Conservation (phyloP, 2,797 vertebrate genomes). For the Aselliscus stoliczkanus region DNA sequence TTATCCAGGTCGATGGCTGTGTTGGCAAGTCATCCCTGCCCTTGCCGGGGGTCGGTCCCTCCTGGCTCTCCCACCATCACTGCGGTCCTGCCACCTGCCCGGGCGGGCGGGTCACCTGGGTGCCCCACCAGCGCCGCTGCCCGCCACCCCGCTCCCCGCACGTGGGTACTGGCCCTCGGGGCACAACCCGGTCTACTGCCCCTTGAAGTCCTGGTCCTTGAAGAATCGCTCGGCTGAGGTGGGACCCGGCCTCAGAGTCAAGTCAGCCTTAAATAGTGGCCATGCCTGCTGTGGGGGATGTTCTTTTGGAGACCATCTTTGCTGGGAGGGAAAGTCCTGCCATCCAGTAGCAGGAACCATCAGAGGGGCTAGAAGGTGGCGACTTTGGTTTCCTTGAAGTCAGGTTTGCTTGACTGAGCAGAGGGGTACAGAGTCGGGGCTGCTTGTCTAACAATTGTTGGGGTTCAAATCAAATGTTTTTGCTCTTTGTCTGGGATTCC, state of each 20-base stretch:
- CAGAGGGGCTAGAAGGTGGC: not conserved
- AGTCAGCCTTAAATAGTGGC: too few species aligned
- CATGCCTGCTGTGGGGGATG: not conserved
- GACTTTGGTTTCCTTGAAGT: accelerated
- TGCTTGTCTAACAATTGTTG: not conserved
- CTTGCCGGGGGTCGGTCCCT: not conserved
- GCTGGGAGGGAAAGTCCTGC: not conserved
- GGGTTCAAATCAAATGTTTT: not conserved
- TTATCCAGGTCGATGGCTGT: not conserved
- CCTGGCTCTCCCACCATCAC: not conserved
- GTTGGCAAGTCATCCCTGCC: not conserved
- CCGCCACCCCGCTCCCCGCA: not conserved
- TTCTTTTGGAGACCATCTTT: not conserved
- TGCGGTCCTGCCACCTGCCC: not conserved
- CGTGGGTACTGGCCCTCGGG: not conserved
- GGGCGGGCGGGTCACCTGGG: not conserved
- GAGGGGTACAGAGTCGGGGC: not conserved
- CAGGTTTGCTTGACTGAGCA: not conserved
- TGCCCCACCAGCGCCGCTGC: not conserved
- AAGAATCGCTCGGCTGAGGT: not conserved
- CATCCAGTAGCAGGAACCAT: too few species aligned
- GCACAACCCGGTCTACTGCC: too few species aligned
- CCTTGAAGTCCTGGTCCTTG: not conserved
- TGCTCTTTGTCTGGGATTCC: not conserved
- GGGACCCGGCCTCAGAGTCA: not conserved